A percentile compares a stretch with the other conserved stretches of the same genome.
Evolutionary conservation across 1,140 invertebrate genomes (phyloP).

Genomic region (Hycleus phaleratus): DNA sequence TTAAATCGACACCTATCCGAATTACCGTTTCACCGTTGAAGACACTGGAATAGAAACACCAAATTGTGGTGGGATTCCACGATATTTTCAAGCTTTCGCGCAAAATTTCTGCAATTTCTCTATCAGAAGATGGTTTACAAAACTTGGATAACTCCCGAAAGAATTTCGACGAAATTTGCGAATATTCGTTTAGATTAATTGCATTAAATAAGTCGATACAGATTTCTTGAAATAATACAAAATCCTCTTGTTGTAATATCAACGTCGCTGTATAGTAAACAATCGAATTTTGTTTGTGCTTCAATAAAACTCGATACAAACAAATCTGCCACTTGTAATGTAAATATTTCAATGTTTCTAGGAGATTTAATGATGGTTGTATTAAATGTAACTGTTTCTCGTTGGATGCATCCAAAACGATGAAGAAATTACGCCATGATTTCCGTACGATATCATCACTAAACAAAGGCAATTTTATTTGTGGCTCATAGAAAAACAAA

Average conservation of each 20-base stretch:
- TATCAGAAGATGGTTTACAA: constrained; percentile 1
- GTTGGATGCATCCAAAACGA: constrained; percentile 33
- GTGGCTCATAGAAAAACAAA: neutral
- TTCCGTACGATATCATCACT: neutral
- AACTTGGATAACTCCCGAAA: constrained; percentile 17
- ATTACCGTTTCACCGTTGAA: neutral
- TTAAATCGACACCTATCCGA: too few relatives aligned
- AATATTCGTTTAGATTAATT: constrained; percentile 24
- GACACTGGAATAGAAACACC: constrained; percentile 12
- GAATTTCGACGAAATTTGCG: constrained; percentile 1
- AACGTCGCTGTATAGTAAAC: constrained; percentile 13
- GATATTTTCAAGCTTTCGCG: constrained; percentile 14
- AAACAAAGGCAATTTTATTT: too few relatives aligned
- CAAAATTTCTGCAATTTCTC: constrained; percentile 11
- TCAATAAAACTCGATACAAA: constrained; percentile 24
- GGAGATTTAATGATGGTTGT: constrained; percentile 27
- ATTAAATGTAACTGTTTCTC: constrained; percentile 38
- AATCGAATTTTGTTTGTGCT: constrained; percentile 24
- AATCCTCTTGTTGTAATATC: constrained; percentile 18
- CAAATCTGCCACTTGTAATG: constrained; percentile 32
- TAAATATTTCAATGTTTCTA: constrained; percentile 23
- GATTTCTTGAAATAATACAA: constrained; percentile 8
- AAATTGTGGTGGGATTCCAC: constrained; percentile 21
- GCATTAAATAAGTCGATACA: constrained; percentile 13
- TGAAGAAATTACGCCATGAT: constrained; percentile 33